These are phyloP conservation scores for Pachliopta kotzebuea DNA, from an alignment of 2,888 invertebrate species.

Conservation along the genomic window DNA sequence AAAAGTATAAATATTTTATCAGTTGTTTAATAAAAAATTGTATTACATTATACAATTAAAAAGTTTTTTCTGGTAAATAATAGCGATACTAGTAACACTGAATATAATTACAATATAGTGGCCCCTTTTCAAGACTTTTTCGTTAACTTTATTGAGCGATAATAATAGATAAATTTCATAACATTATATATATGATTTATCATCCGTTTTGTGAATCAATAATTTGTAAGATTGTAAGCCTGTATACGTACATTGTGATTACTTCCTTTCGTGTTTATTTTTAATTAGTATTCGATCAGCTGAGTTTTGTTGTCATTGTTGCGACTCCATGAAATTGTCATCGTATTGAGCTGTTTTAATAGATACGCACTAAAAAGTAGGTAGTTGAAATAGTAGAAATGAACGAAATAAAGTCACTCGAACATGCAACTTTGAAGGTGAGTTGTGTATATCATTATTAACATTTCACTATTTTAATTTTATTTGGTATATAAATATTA, in stretches of 20 bases:
- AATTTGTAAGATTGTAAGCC: no score
- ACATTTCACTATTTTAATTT: no score
- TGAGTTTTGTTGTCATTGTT: conserved; percentile 75
- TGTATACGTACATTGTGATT: conserved; percentile 14
- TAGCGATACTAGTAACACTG: no score
- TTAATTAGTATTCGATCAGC: conserved; percentile 50
- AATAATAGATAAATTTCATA: neutral
- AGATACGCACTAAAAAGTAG: conserved; percentile 20
- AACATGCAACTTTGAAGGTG: conserved; percentile 97
- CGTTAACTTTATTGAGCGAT: neutral
- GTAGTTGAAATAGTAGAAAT: conserved; percentile 65
- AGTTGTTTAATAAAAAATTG: no score
- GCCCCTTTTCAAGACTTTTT: neutral
- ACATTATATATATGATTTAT: neutral
- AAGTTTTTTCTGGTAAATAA: no score
- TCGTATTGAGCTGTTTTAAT: conserved; percentile 25
- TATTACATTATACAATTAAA: no score
- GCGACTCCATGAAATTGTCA: conserved; percentile 32
- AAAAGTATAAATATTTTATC: no score
- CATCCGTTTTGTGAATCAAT: no score
- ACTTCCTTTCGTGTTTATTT: conserved; percentile 18
- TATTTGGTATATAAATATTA: no score
- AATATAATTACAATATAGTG: neutral
- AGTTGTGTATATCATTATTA: conserved; percentile 30
- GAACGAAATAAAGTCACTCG: conserved; percentile 96